Base-by-base conservation (phyloP, 2,797 vertebrate genomes). In the Loriculus beryllinus region DNA sequence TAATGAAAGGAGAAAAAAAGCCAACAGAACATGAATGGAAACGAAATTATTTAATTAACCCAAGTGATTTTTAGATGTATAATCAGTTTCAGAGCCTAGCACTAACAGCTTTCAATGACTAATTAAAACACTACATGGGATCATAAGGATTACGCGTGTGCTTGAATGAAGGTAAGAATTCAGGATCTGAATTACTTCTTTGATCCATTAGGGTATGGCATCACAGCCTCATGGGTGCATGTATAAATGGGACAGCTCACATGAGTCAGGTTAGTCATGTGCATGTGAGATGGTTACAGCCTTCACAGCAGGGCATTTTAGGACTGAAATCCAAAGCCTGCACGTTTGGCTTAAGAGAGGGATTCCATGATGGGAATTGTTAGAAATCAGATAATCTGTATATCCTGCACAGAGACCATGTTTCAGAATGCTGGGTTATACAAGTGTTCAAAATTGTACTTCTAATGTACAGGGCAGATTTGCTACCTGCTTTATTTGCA, bases 41-140 rank as follows among this genome's bases (percentile, higher is more conserved):
- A 85, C 1, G 0, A 29, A 85, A 82, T 85, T 82, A 77, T 77
- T 82, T 85, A 26, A 96, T 89, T 91, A 95, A 29, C 14, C 8
- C 52, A 68, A 85, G n/a, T 54, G 69, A 54, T 65, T 92, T 88
- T 89, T 71, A 94, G 52, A 91, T 71, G 18, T 23, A 78, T 87
- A 93, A 96, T 90, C 33, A 60, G 13, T 93, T 95, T 91, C 84
- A 92, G 86, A 85, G 17, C 40, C 75, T 75, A 82, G 60, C 31
- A 74, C 19, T 88, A 69, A 88, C 1, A 57, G 56, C 52, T 87
- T 87, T 89, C 57, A 82, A 77, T 23, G 7, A 40, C 31, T 88
- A 76, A 78, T 91, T 87, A 80, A 74, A 91, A 82, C 39, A 49
- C 45, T 52, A 2, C 42, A 86, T 60, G 26, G 23, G 11, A 78